Percentiles rank a stretch among this genome's conserved stretches.
phyloP scores from a whole-genome alignment of 2,113 vertebrate species.

The Oreochromis aureus region DNA sequence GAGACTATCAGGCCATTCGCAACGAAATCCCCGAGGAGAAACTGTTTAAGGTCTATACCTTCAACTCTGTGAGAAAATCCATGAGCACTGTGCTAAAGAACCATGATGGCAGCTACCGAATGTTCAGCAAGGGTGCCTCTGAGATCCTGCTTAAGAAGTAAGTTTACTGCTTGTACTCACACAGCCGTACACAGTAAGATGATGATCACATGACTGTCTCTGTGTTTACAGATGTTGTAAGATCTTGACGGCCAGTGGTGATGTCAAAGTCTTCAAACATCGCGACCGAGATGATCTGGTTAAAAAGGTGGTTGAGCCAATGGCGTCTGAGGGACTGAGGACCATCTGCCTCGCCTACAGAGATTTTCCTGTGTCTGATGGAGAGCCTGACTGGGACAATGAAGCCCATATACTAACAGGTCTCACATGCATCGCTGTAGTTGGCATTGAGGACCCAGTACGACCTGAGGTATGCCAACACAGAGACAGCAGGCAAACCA shows the following conservation, averaged over 20 bases:
- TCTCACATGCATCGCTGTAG: conserved; percentile 91
- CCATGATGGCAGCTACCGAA: conserved; percentile 88
- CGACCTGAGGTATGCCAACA: conserved; percentile 82
- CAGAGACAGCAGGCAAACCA: not conserved
- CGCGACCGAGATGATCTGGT: conserved; percentile 85
- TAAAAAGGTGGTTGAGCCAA: conserved; percentile 91
- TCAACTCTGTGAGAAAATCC: conserved; percentile 97
- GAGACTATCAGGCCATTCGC: conserved; percentile 90
- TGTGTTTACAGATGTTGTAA: conserved; percentile 83
- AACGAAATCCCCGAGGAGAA: conserved; percentile 92
- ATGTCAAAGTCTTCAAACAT: conserved; percentile 82
- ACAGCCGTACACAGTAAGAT: not conserved
- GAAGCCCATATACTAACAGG: conserved; percentile 86
- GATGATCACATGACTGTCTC: not conserved
- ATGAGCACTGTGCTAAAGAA: conserved; percentile 97
- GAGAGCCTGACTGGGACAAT: conserved; percentile 92
- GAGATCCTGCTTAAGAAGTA: conserved; percentile 99
- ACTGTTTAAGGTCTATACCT: conserved; percentile 96
- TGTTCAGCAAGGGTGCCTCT: conserved; percentile 97
- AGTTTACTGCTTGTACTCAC: conserved; percentile 8
- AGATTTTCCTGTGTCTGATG: conserved; percentile 84
- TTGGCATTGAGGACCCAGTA: conserved; percentile 98
- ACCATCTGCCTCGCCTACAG: conserved; percentile 95
- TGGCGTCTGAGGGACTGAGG: conserved; percentile 94
- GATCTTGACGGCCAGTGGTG: conserved; percentile 81